phyloP scores from a whole-genome alignment of 2,113 vertebrate species.

The Loxodonta africana region DNA sequence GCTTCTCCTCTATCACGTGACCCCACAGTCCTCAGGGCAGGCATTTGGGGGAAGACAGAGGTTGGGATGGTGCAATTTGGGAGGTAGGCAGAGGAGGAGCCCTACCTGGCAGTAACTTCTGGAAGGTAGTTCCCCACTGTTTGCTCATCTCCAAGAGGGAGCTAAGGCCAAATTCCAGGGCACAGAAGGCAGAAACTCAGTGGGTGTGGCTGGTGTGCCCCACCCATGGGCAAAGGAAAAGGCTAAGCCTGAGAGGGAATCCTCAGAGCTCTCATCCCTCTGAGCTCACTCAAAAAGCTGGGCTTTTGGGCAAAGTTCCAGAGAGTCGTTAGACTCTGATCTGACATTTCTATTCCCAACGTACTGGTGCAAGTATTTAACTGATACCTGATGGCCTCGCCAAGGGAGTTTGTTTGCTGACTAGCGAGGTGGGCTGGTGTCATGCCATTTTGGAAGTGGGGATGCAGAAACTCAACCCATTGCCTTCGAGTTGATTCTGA shows the following conservation, averaged over 20 bases:
- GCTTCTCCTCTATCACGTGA: not conserved
- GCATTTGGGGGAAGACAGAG: not conserved
- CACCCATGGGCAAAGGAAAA: constrained; percentile 42
- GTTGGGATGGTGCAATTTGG: not conserved
- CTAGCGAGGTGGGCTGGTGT: not conserved
- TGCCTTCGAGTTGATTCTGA: no score
- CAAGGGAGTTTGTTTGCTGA: constrained; percentile 36
- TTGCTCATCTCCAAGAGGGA: not conserved
- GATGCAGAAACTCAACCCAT: no score
- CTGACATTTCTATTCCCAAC: constrained; percentile 6
- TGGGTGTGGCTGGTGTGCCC: not conserved
- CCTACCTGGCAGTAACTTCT: no score
- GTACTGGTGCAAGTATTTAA: constrained; percentile 1
- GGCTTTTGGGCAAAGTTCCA: constrained; percentile 41
- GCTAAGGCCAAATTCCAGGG: not conserved
- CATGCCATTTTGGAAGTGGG: not conserved
- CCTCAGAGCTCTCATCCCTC: not conserved
- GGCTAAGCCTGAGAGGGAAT: constrained; percentile 34
- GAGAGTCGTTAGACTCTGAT: constrained; percentile 20
- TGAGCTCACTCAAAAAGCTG: constrained; percentile 63
- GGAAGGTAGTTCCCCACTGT: not conserved
- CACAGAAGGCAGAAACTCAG: constrained; percentile 34
- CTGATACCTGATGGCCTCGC: constrained; percentile 2
- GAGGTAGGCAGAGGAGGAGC: not conserved
- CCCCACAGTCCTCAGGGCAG: not conserved